Evolutionary conservation across 2,888 invertebrate species (phyloP), one percentile per base, ranked within the genome.

Genomic region (Serripes groenlandicus): DNA sequence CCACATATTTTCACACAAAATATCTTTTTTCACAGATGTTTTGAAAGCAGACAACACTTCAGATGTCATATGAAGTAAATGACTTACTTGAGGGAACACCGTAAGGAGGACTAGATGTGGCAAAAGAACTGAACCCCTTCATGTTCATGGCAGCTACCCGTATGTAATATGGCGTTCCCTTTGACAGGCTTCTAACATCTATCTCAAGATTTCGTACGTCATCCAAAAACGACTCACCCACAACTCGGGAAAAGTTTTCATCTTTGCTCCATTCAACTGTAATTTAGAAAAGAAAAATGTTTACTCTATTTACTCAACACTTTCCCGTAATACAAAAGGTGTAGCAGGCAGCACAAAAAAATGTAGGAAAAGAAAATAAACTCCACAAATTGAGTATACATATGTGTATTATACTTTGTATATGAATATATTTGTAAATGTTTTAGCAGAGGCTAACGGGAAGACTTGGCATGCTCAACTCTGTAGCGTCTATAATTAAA

Each of bases 261-360:
- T 97, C 96, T 11, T 97, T 96, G 87, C 98, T 98, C 99, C 99
- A 99, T 96, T 99, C 98, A 94, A 99, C 98, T 98, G 90, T 76
- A 49, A 69, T 30, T 15, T 7, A 42, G 66, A 35, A n/a, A 3
- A 30, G 23, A 15, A 56, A 23, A 58, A n/a, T 42, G 30, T 7
- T n/a, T 64, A 66, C 28, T 0, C 58, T 9, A 9, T n/a, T n/a
- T 58, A 18, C 58, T 18, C 26, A 18, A 58, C n/a, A n/a, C n/a
- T n/a, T n/a, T n/a, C n/a, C n/a, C n/a, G n/a, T n/a, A n/a, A n/a
- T n/a, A n/a, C n/a, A n/a, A n/a, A n/a, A n/a, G n/a, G n/a, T n/a
- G n/a, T n/a, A n/a, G n/a, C n/a, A n/a, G n/a, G n/a, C n/a, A n/a
- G n/a, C n/a, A n/a, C n/a, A 42, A 42, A 42, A 42, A 7, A 42